Base-by-base conservation (phyloP, 2,888 invertebrate species). In the Chymomyza amoena region DNA sequence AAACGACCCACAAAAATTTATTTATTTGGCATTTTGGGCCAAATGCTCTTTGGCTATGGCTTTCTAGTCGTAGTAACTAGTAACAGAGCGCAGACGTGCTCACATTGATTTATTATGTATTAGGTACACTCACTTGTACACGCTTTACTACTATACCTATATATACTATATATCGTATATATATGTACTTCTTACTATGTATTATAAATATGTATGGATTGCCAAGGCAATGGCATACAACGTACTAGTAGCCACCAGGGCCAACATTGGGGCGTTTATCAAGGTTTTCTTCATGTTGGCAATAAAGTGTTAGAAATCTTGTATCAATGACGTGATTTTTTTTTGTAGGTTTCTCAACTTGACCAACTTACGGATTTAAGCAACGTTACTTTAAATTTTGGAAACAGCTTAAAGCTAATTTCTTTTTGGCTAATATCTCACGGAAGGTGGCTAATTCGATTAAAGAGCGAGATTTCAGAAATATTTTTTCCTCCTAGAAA, bases 201-300 rank as follows among this genome's bases (percentile, higher is more conserved):
- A 64, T 64, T 72, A 82, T 75, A 72, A 85, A 85, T 84, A 79
- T 85, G 82, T 83, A 83, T 81, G 73, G 75, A 68, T 86, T 84
- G 80, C 86, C 84, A 81, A 78, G 84, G 86, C 83, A 83, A 83
- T 83, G 86, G 84, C 83, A 87, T 77, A 76, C 79, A 75, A 79
- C 69, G 56, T 63, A 70, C 74, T 45, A 3, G 36, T 36, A 36
- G 13, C 66, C 66, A 75, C 78, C 77, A 78, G 76, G 71, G 79
- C 73, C 79, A 68, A 77, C 78, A 78, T 75, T 79, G 80, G 75
- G 80, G 76, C 77, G 73, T 71, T 52, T 69, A 66, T 70, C 83
- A 83, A 83, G 83, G 83, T 69, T 80, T 45, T 45, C 13, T 45
- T 10, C 39, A 45, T 45, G 39, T 45, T 78, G 76, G 80, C 81